These are phyloP conservation scores for Terrapene triunguis DNA, from an alignment of 2,113 vertebrate genomes.

Conservation along the genomic window DNA sequence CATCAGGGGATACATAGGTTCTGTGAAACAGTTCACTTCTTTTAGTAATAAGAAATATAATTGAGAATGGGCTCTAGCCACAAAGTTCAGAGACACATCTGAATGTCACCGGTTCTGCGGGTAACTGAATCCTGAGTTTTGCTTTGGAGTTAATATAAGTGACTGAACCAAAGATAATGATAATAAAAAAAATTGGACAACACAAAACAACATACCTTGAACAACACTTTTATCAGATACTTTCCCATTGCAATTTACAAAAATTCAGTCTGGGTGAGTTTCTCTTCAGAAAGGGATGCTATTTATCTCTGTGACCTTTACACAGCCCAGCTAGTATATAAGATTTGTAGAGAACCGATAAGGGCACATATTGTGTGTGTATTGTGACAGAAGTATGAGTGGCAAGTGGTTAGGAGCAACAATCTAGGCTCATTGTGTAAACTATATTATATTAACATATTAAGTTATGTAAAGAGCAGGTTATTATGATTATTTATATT, in stretches of 20 bases:
- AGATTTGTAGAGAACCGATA: not conserved
- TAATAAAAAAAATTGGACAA: not conserved
- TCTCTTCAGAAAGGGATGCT: not conserved
- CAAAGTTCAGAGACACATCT: not conserved
- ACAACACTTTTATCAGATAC: not conserved
- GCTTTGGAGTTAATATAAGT: not conserved
- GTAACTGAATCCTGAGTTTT: not conserved
- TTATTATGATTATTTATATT: not conserved
- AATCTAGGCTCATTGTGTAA: not conserved
- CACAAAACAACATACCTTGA: not conserved
- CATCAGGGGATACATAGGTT: not conserved
- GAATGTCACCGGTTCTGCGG: not conserved
- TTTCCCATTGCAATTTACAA: not conserved
- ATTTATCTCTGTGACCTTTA: not conserved
- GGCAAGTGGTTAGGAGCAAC: not conserved
- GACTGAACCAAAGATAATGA: no score
- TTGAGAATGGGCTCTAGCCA: not conserved
- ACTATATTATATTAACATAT: not conserved
- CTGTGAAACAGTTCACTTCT: not conserved
- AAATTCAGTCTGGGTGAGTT: not conserved
- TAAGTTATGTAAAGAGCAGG: not conserved
- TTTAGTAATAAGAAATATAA: not conserved
- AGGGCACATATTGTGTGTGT: not conserved
- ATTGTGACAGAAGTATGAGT: not conserved
- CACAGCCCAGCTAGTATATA: not conserved